Evolutionary conservation across 2,888 invertebrate species (phyloP).

Genomic region (Byasa hedistus): DNA sequence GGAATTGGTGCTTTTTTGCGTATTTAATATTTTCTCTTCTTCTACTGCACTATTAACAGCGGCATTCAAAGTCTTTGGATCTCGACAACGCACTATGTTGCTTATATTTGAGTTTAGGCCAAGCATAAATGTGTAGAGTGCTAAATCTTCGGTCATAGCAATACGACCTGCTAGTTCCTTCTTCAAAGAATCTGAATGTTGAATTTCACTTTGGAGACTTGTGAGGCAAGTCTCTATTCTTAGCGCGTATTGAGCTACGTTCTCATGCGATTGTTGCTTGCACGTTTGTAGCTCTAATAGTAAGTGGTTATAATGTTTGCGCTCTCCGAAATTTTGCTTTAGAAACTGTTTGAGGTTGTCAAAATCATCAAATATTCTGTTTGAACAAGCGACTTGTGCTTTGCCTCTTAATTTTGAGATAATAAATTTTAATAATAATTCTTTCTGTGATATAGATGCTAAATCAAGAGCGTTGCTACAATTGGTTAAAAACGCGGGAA

Average conservation of each 20-base stretch:
- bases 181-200: constrained; percentile 22
- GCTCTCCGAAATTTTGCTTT: constrained; percentile 28
- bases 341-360: constrained; percentile 11
- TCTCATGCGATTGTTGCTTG: constrained; percentile 19
- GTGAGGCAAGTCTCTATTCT: constrained; percentile 27
- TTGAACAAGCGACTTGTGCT: constrained; percentile 28
- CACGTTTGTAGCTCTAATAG: constrained; percentile 25
- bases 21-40: neutral
- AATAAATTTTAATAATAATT: constrained; percentile 28
- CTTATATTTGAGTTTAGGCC: neutral
- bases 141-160: neutral
- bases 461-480: constrained; percentile 23
- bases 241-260: constrained; percentile 13
- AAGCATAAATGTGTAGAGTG: neutral
- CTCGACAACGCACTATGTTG: neutral
- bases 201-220: constrained; percentile 27
- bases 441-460: constrained; percentile 13
- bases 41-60: neutral
- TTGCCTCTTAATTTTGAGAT: constrained; percentile 19
- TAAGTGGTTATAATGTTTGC: constrained; percentile 28
- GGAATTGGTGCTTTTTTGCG: neutral
- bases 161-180: neutral
- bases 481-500: constrained; percentile 24
- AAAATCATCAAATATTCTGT: constrained; percentile 21
- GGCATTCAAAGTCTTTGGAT: too few species aligned